A percentile compares a stretch with the other conserved stretches of the same genome.
Evolutionary conservation across 2,888 invertebrate genomes (phyloP).

Genomic region (Polydrusus cervinus): DNA sequence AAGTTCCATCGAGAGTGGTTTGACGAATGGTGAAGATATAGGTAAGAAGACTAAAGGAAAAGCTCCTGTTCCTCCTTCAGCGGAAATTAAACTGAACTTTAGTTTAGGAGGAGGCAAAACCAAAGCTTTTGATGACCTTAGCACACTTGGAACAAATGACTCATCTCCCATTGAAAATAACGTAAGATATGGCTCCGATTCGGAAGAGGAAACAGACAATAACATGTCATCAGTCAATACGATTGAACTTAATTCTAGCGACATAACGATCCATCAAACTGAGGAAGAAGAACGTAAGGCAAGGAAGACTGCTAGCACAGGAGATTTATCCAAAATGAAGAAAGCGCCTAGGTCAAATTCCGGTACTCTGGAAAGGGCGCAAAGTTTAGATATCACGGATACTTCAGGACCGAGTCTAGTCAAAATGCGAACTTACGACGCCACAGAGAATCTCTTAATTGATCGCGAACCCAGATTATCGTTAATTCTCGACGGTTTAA

Average conservation of each 20-base stretch:
- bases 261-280: constrained; percentile 83
- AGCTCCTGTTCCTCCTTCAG: constrained; percentile 77
- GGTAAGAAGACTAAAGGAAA: constrained; percentile 80
- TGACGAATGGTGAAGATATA: constrained; percentile 68
- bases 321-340: constrained; percentile 83
- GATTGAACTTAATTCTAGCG: constrained; percentile 83
- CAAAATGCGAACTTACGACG: constrained; percentile 54
- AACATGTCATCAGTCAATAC: constrained; percentile 74
- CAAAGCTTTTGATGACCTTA: constrained; percentile 47
- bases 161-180: constrained; percentile 18
- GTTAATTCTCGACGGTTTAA: constrained; percentile 78
- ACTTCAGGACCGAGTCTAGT: constrained; percentile 60
- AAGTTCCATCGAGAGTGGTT: constrained; percentile 67
- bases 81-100: constrained; percentile 53
- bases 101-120: constrained; percentile 30
- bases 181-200: constrained; percentile 53
- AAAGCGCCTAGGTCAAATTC: constrained; percentile 65
- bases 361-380: constrained; percentile 83
- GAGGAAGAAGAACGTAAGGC: constrained; percentile 77
- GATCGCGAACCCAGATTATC: constrained; percentile 77
- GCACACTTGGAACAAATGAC: constrained; percentile 29
- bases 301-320: constrained; percentile 85
- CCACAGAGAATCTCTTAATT: constrained; percentile 66
- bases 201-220: constrained; percentile 73
- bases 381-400: constrained; percentile 84